Base-by-base conservation (phyloP, 2,797 vertebrate genomes). In the Oryzias dopingdopingensis region DNA sequence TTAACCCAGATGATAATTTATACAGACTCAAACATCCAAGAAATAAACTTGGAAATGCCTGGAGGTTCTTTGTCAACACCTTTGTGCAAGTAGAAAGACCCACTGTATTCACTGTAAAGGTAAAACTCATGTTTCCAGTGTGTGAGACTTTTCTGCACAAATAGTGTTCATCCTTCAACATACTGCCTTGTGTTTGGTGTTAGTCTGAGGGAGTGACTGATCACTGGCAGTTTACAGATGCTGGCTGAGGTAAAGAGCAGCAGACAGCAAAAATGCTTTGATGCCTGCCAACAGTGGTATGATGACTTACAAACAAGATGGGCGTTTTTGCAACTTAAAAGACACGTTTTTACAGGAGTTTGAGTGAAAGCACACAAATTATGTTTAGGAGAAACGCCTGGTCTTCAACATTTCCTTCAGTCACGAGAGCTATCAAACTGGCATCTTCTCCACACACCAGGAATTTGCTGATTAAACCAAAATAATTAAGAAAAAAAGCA, bases 261-360 rank as follows among this genome's bases (percentile, higher is more conserved):
- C 7, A 7, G 62, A 60, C 48, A 67, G 63, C 55, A 68, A 44
- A 64, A 57, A 50, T 50, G 57, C 55, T 72, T 46, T 65, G 50
- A 70, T 5, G 48, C 50, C 52, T 41, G 62, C 72, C 64, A 72
- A 57, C 24, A 71, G 37, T 8, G n/a, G 15, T 61, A 42, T n/a
- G 51, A 45, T 51, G 63, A 61, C 70, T 43, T 18, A 43, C 44
- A 60, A 65, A 73, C 49, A 57, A 62, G 72, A 80, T 74, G 52
- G 51, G 12, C 10, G 3, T 63, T 62, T 72, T 23, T 56, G 42
- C 45, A 49, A 48, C 24, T 23, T 14, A 18, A 49, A 15, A 58
- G 47, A 40, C 47, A 43, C 56, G 29, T 66, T 59, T 51, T 54
- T 29, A 16, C 57, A 41, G 44, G 49, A 17, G 17, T 60, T 41